Evolutionary conservation across 1,140 invertebrate genomes (phyloP).

Genomic region (Patella vulgata): DNA sequence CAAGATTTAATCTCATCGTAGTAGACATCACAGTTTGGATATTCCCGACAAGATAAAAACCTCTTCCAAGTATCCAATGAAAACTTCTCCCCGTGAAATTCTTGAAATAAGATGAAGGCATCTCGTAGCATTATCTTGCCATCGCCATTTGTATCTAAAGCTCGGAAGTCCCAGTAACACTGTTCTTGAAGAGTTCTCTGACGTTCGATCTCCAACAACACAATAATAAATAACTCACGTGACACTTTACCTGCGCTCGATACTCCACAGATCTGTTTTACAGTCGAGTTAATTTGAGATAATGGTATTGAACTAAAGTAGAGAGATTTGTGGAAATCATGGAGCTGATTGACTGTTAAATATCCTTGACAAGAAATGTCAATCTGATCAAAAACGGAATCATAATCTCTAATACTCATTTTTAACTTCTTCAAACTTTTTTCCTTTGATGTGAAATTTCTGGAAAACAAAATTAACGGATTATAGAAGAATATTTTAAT

Average conservation of each 20-base stretch:
- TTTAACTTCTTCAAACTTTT: too few species aligned
- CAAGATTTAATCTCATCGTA: constrained; percentile 58
- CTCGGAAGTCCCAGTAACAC: constrained; percentile 59
- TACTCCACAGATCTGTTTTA: constrained; percentile 47
- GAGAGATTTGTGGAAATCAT: constrained; percentile 46
- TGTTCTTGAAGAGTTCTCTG: constrained; percentile 46
- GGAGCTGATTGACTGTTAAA: constrained; percentile 41
- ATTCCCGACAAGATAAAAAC: constrained; percentile 45
- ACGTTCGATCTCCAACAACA: constrained; percentile 51
- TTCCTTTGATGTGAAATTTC: too few species aligned
- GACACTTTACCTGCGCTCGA: constrained; percentile 20
- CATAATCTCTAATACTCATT: constrained; percentile 57
- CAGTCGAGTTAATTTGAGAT: constrained; percentile 45
- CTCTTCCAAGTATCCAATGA: constrained; percentile 54
- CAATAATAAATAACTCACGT: constrained; percentile 42
- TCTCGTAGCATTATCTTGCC: constrained; percentile 48
- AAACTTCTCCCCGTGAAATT: constrained; percentile 57
- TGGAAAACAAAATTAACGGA: too few species aligned
- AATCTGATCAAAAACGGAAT: constrained; percentile 49
- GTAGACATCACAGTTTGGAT: constrained; percentile 44
- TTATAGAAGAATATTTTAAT: too few species aligned
- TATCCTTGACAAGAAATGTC: constrained; percentile 47
- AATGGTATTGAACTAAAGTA: constrained; percentile 37
- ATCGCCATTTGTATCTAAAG: constrained; percentile 48
- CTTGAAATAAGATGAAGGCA: constrained; percentile 52